Evolutionary conservation across 2,888 invertebrate genomes (phyloP), one percentile per base, ranked within the genome.

Genomic region (Monoplex corrugatus): DNA sequence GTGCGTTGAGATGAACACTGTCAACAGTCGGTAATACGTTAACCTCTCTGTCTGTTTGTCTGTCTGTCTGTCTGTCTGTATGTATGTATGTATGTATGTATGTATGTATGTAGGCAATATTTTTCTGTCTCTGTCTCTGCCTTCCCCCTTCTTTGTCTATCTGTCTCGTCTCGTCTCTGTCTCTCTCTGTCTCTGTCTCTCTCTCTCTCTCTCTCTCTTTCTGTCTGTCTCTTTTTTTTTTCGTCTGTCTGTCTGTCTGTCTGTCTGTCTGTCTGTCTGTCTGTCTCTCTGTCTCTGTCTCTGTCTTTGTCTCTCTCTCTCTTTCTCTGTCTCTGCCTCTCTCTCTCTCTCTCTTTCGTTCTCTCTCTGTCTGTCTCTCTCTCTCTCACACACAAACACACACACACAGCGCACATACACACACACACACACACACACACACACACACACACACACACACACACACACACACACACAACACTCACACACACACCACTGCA

Each of bases 391-490:
- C 68, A 68, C 68, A 68, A 16, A 10, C 13, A 68, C 68, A 68
- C 13, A 19, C 13, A 68, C 68, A 68, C 10, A 10, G 28, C 68
- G 28, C 68, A 68, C 68, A 68, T 28, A 75, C 35, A 68, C 68
- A 68, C 68, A 68, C 68, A 68, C 68, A 68, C 68, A 68, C 68
- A 68, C 68, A 68, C 68, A 68, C 68, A 68, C 68, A 68, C 68
- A 68, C 68, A 68, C 68, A 68, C 68, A 68, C 68, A 68, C 68
- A 68, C 68, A 68, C 68, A 28, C 68, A 68, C 68, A 28, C 68
- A 68, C 68, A 68, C 68, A 68, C 68, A 68, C 68, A 28, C n/a
- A 28, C 19, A 35, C 75, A 75, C 38, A 13, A 13, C 75, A 75
- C 75, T 0, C 75, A 38, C 75, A 5, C 75, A 75, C 75, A 35